Evolutionary conservation across 2,113 vertebrate species (phyloP).

Genomic region (Apteryx mantelli): DNA sequence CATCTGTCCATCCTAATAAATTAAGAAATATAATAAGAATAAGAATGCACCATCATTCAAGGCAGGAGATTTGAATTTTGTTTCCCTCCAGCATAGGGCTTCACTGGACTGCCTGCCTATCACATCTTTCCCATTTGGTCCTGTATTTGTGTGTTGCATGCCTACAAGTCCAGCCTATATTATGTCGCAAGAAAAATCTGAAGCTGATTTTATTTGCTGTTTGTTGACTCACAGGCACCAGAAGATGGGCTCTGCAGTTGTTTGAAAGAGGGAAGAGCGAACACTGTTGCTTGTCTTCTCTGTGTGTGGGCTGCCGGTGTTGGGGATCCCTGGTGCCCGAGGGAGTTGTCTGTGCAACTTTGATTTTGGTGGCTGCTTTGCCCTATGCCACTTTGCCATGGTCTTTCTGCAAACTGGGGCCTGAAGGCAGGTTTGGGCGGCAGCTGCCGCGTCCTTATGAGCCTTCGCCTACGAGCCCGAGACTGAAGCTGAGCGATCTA

Average conservation of each 20-base stretch:
- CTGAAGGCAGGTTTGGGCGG: too few species aligned
- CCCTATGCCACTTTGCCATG: not conserved
- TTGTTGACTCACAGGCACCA: not conserved
- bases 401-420: not conserved
- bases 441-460: rapidly evolving
- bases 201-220: not conserved
- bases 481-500: not conserved
- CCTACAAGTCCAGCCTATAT: not conserved
- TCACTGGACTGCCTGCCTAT: not conserved
- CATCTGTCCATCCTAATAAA: not conserved
- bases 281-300: not conserved
- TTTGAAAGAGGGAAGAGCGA: not conserved
- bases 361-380: not conserved
- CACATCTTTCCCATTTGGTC: not conserved
- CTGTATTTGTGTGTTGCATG: not conserved
- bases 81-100: not conserved
- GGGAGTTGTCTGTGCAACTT: rapidly evolving
- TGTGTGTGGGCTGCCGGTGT: not conserved
- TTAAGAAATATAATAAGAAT: not conserved
- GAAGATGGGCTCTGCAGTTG: not conserved
- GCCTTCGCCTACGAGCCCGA: not conserved
- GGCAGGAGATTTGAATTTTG: not conserved
- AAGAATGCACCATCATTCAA: not conserved
- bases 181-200: not conserved
- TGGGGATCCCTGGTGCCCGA: too few species aligned